A percentile compares a stretch with the other conserved stretches of the same genome.
These are phyloP conservation scores for Troglohyphantes excavatus DNA, from an alignment of 2,888 invertebrate species.

Conservation along the genomic window DNA sequence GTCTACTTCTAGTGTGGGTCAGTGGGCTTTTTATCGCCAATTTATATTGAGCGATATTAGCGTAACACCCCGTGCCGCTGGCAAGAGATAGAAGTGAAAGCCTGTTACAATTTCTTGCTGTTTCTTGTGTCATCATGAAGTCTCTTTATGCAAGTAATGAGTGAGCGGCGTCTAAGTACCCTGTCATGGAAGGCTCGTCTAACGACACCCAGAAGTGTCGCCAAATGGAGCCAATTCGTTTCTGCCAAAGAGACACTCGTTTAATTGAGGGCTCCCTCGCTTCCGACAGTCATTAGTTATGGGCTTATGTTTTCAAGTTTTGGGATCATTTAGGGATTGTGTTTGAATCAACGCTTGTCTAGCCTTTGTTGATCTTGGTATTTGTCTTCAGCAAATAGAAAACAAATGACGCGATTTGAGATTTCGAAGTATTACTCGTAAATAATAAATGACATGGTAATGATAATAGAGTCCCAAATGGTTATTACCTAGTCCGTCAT, in stretches of 20 bases:
- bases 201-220: conserved; percentile 63
- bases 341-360: too few species aligned
- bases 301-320: too few species aligned
- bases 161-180: conserved; percentile 32
- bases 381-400: too few species aligned
- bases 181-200: conserved; percentile 55
- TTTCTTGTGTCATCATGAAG: conserved; percentile 7
- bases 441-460: too few species aligned
- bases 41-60: conserved; percentile 1
- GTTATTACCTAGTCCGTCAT: too few species aligned
- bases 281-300: neutral
- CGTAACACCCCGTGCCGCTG: neutral
- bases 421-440: too few species aligned
- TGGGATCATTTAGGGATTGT: too few species aligned
- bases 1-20: neutral
- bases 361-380: too few species aligned
- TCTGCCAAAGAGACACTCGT: conserved; percentile 3
- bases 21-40: neutral
- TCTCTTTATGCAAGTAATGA: conserved; percentile 39
- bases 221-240: conserved; percentile 42
- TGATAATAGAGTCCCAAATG: too few species aligned
- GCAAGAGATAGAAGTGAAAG: conserved; percentile 42
- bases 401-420: too few species aligned
- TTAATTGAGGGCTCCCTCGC: conserved; percentile 37
- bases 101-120: neutral